Conservation (phyloP, 1,140 invertebrate species). For the Ooceraea biroi region DNA sequence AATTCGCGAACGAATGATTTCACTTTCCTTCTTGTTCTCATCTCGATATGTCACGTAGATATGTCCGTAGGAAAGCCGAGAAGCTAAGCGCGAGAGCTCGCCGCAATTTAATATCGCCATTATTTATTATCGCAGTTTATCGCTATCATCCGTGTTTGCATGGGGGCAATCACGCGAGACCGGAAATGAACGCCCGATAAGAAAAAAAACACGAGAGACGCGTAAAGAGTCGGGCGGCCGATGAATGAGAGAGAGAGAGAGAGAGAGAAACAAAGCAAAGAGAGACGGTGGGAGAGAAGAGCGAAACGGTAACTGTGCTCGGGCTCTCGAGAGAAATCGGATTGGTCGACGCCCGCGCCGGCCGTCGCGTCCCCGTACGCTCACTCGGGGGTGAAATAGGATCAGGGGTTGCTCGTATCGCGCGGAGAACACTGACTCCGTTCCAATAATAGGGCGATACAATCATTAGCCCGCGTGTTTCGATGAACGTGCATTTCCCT, state of each 20-base stretch:
- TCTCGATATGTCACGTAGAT: background rate
- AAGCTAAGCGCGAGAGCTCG: background rate
- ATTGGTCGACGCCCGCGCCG: constrained; percentile 57
- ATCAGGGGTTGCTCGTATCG: constrained; percentile 55
- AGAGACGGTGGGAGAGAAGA: background rate
- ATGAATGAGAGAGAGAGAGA: background rate
- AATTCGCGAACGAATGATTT: too few species aligned
- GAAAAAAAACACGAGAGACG: constrained; percentile 27
- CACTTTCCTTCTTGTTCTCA: too few species aligned
- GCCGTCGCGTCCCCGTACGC: constrained; percentile 16
- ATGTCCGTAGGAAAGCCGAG: background rate
- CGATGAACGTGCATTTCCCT: constrained; percentile 31
- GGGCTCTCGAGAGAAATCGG: constrained; percentile 41
- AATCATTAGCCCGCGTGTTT: constrained; percentile 60
- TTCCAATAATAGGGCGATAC: constrained; percentile 61
- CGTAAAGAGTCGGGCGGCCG: background rate
- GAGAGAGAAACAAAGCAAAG: background rate
- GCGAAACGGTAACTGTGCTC: background rate
- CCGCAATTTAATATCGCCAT: background rate
- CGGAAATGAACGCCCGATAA: constrained; percentile 9
- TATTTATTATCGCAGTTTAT: constrained; percentile 43
- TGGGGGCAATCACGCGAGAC: constrained; percentile 13
- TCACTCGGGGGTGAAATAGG: constrained; percentile 63
- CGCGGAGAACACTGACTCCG: constrained; percentile 52
- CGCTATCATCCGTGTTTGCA: constrained; percentile 11